Conservation (phyloP, 1,140 invertebrate species). For the Streblospio benedicti region DNA sequence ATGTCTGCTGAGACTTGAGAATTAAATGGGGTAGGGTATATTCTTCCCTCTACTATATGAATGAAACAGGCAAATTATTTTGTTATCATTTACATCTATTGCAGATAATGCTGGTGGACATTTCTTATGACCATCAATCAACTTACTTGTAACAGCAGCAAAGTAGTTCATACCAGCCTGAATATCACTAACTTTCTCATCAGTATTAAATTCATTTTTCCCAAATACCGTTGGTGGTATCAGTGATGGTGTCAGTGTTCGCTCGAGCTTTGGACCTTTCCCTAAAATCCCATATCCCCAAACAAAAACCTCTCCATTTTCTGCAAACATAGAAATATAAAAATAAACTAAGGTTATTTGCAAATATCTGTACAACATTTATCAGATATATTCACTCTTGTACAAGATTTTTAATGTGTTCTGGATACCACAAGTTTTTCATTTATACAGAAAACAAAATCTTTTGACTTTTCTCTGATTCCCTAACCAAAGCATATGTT, state of each 20-base stretch:
- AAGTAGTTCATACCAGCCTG: constrained; percentile 66
- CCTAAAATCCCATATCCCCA: constrained; percentile 92
- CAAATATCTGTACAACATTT: constrained; percentile 17
- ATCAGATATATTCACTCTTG: not conserved
- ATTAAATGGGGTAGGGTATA: too few species aligned
- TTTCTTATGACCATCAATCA: constrained; percentile 7
- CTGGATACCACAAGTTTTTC: too few species aligned
- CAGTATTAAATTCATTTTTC: constrained; percentile 65
- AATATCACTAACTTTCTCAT: constrained; percentile 53
- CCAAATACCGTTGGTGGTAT: constrained; percentile 77
- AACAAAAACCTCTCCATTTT: constrained; percentile 71
- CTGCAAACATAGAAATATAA: constrained; percentile 45
- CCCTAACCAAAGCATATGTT: too few species aligned
- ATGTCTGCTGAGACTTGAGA: too few species aligned
- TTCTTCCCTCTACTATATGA: not conserved
- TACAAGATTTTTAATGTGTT: not conserved
- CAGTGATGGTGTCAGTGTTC: constrained; percentile 56
- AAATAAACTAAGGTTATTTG: constrained; percentile 6
- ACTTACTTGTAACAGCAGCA: constrained; percentile 60
- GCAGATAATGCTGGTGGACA: too few species aligned
- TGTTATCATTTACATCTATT: not conserved
- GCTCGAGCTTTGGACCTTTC: constrained; percentile 67
- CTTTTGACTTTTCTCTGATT: too few species aligned
- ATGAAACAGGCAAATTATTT: not conserved
- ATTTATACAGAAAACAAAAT: too few species aligned